Evolutionary conservation across 2,113 vertebrate species (phyloP).

Genomic region (Zootoca vivipara): DNA sequence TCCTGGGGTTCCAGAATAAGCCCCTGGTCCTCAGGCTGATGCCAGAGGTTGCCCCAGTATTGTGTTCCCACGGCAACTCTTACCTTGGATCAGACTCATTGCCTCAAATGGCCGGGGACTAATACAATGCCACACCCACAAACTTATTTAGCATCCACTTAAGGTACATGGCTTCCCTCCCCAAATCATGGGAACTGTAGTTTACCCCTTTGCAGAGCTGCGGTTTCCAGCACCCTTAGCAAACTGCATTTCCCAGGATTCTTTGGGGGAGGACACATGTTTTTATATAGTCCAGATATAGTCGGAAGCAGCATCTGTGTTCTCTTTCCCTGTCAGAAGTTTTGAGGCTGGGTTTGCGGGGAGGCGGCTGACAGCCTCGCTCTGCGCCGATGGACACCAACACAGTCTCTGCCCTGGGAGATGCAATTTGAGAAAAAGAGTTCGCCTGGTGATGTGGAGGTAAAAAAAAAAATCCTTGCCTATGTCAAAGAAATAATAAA

Average conservation of each 20-base stretch:
- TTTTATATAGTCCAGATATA: too few species aligned
- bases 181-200: too few species aligned
- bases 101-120: conserved; percentile 66
- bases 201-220: too few species aligned
- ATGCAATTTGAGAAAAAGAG: conserved; percentile 61
- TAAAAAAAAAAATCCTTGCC: conserved; percentile 32
- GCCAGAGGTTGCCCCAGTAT: too few species aligned
- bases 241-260: too few species aligned
- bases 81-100: not conserved
- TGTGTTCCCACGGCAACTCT: not conserved
- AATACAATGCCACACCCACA: conserved; percentile 25
- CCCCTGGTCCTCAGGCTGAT: too few species aligned
- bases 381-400: conserved; percentile 43
- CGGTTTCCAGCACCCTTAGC: too few species aligned
- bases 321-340: conserved; percentile 67
- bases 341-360: conserved; percentile 8
- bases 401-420: conserved; percentile 60
- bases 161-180: too few species aligned
- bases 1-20: too few species aligned
- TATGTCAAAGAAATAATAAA: conserved; percentile 50
- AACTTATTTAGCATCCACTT: too few species aligned
- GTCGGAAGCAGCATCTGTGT: conserved; percentile 41
- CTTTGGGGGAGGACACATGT: too few species aligned
- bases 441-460: conserved; percentile 53
- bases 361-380: too few species aligned